These are phyloP conservation scores for Motacilla alba DNA, from an alignment of 2,113 vertebrate genomes.

Conservation along the genomic window DNA sequence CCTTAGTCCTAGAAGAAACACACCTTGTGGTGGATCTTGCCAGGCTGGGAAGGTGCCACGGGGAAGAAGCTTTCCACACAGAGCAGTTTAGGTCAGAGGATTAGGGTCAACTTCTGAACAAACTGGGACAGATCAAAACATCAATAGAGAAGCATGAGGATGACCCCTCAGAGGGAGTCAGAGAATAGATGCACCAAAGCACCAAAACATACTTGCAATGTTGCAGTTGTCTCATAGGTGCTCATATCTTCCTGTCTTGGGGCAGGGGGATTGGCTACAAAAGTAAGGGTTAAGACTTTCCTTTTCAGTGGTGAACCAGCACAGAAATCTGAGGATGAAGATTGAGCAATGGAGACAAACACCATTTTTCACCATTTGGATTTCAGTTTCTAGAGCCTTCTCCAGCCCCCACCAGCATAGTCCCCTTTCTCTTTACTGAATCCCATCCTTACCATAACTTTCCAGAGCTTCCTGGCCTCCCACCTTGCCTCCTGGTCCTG, in stretches of 20 bases:
- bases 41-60: rapidly evolving
- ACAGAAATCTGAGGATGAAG: neutral
- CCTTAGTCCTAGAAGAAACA: neutral
- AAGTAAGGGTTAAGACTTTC: neutral
- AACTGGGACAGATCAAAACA: neutral
- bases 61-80: neutral
- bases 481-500: neutral
- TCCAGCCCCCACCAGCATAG: neutral
- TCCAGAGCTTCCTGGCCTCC: neutral
- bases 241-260: neutral
- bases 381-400: neutral
- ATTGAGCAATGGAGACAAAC: neutral
- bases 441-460: neutral
- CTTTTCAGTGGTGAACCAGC: neutral
- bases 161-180: neutral
- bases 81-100: neutral
- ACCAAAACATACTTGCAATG: neutral
- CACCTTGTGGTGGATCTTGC: neutral
- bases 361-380: neutral
- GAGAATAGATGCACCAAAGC: neutral
- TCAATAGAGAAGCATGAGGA: neutral
- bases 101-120: neutral
- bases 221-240: neutral
- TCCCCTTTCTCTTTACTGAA: neutral
- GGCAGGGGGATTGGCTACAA: rapidly evolving